Evolutionary conservation across 2,888 invertebrate species (phyloP), one percentile per base, ranked within the genome.

Genomic region (Dynastes hyllus): DNA sequence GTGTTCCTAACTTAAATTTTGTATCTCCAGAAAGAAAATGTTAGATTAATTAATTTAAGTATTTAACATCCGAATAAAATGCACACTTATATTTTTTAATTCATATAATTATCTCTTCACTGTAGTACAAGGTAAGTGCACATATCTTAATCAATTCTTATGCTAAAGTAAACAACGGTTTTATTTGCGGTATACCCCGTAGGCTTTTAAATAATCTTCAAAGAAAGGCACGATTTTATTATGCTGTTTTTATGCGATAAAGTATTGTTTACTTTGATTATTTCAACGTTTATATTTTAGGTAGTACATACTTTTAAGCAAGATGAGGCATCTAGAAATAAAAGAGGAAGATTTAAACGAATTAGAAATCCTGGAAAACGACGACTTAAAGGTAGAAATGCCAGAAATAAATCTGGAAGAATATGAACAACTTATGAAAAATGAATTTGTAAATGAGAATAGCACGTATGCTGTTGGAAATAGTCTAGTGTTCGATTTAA

Each of bases 331-430:
- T 65, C 76, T 82, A 61, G 83, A 83, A 29, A 80, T 83, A n/a
- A 84, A 84, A 81, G 80, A 84, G 63, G 84, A 86, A 80, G 82
- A 85, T 67, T 82, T 86, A 32, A 83, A 85, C 9, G 84, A 73
- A n/a, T 37, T 79, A 8, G 65, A 63, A 13, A 66, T 61, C 51
- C 79, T 78, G 53, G 78, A 81, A 55, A 80, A 76, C 77, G 70
- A 66, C 27, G 78, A 79, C 61, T 65, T 79, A n/a, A 81, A 81
- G 76, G 78, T 61, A n/a, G 80, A 81, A 70, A 81, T 80, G 13
- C 80, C 80, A 0, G 76, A 80, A 45, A 37, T 78, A 27, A 81
- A 51, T 37, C 66, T 80, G 27, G 77, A 76, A 45, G 81, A 81
- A 67, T 83, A 79, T 71, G 83, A 82, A 66, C 79, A 70, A 75